Conservation (phyloP, 1,140 invertebrate species). For the Nylanderia fulva region DNA sequence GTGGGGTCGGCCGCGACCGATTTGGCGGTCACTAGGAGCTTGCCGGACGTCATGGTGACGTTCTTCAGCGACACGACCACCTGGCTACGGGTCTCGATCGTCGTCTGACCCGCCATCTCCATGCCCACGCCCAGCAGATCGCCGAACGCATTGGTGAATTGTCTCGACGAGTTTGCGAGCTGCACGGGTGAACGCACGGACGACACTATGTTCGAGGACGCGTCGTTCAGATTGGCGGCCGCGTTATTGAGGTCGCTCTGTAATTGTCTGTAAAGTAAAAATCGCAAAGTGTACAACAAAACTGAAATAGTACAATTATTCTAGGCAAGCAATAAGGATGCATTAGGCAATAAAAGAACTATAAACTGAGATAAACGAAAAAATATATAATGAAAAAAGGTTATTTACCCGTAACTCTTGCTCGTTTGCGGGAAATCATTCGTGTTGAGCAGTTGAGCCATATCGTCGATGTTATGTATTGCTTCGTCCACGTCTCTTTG, state of each 20-base stretch:
- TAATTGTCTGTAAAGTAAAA: conserved; percentile 88
- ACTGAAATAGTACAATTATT: conserved; percentile 28
- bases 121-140: conserved; percentile 91
- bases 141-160: conserved; percentile 93
- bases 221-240: conserved; percentile 93
- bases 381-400: neutral
- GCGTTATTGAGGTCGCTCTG: conserved; percentile 94
- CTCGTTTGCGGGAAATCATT: conserved; percentile 90
- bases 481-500: conserved; percentile 96
- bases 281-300: neutral
- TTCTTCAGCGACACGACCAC: conserved; percentile 95
- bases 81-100: conserved; percentile 89
- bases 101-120: conserved; percentile 93
- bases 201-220: conserved; percentile 92
- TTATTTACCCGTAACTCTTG: conserved; percentile 89
- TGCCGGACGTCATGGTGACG: conserved; percentile 95
- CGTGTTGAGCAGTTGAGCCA: conserved; percentile 90
- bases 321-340: conserved; percentile 4
- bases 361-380: neutral
- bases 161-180: conserved; percentile 90
- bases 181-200: conserved; percentile 89
- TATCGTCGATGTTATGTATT: conserved; percentile 92
- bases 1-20: conserved; percentile 95
- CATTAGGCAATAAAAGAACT: neutral
- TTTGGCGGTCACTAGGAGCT: conserved; percentile 95